Conservation (phyloP, 2,113 vertebrate species). For the Camelus dromedarius region DNA sequence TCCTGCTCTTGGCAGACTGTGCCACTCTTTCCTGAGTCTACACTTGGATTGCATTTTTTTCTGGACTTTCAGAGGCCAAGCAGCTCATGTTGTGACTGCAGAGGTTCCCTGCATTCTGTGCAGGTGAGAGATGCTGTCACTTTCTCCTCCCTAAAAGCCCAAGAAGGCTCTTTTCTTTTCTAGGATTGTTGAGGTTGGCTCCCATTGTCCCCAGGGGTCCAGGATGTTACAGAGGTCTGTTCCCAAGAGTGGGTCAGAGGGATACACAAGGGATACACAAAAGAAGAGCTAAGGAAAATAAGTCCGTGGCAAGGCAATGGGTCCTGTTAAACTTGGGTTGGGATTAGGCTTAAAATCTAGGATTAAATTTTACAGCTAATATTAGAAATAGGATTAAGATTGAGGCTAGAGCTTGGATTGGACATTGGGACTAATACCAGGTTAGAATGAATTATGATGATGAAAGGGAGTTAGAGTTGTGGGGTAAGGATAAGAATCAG, state of each 20-base stretch:
- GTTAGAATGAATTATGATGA: constrained; percentile 25
- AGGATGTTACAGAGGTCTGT: background rate
- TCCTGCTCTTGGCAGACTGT: background rate
- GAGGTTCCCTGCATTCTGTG: background rate
- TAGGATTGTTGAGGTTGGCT: background rate
- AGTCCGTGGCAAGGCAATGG: background rate
- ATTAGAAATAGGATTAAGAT: constrained; percentile 52
- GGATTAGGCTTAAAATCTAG: constrained; percentile 30
- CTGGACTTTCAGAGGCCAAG: background rate
- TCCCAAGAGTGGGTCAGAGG: background rate
- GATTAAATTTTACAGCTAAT: constrained; percentile 41
- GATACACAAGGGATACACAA: background rate
- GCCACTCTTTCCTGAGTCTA: background rate
- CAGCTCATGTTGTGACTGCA: background rate
- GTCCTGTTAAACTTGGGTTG: background rate
- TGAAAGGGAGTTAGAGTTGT: background rate
- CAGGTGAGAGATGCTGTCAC: background rate
- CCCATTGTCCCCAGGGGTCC: background rate
- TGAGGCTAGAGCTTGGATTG: constrained; percentile 36
- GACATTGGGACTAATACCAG: background rate
- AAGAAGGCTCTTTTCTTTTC: background rate
- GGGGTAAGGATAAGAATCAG: background rate
- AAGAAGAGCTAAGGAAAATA: background rate
- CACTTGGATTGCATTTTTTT: background rate
- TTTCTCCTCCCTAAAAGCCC: constrained; percentile 6